phyloP scores from a whole-genome alignment of 37 sponge, comb jelly and placozoan genomes.

The Theonella swinhoei region DNA sequence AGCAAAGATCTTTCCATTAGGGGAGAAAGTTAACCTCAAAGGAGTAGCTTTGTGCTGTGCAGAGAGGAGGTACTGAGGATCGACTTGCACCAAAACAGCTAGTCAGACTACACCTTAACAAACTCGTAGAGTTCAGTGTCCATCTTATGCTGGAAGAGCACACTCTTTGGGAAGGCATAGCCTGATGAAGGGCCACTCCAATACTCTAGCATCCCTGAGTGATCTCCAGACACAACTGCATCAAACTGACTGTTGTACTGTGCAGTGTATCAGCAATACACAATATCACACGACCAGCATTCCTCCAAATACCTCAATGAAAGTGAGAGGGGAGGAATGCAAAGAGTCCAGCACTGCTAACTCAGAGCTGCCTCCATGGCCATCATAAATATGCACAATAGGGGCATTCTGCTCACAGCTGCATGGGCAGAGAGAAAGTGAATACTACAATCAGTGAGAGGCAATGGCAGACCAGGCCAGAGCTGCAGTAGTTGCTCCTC shows the following conservation, averaged over 20 bases:
- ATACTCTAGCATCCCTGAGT: constrained; percentile 92
- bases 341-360: constrained; percentile 37
- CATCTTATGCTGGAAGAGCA: constrained; percentile 87
- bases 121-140: constrained; percentile 98
- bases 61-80: not conserved
- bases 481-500: constrained; percentile 66
- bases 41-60: constrained; percentile 71
- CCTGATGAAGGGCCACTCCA: constrained; percentile 79
- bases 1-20: constrained; percentile 86
- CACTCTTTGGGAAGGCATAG: constrained; percentile 70
- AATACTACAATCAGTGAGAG: not conserved
- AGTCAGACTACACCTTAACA: constrained; percentile 57
- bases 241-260: constrained; percentile 79
- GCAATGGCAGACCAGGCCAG: constrained; percentile 77
- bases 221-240: constrained; percentile 86
- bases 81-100: not conserved
- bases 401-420: constrained; percentile 63
- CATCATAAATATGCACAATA: constrained; percentile 81
- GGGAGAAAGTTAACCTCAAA: constrained; percentile 70
- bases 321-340: constrained; percentile 57
- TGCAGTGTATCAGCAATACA: not conserved
- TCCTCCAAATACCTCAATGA: constrained; percentile 57
- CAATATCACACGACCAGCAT: not conserved
- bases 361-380: constrained; percentile 56
- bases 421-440: not conserved